phyloP scores from a whole-genome alignment of 2,797 vertebrate genomes.

The Propithecus perrieri region DNA sequence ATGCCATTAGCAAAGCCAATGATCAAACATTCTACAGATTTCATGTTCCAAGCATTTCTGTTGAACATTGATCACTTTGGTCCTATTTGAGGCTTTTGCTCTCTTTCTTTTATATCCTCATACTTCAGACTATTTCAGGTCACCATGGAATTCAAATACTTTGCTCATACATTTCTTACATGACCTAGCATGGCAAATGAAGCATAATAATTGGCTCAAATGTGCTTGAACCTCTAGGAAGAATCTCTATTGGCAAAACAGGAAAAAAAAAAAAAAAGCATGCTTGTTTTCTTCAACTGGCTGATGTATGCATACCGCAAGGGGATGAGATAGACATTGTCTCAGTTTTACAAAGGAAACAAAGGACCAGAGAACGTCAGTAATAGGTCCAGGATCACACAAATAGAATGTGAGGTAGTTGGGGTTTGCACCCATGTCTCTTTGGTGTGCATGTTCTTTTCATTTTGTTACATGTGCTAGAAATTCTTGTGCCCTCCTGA shows the following conservation, averaged over 20 bases:
- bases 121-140: constrained; percentile 21
- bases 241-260: background rate
- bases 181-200: constrained; percentile 39
- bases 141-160: background rate
- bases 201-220: background rate
- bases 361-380: background rate
- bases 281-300: background rate
- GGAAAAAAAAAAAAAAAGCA: background rate
- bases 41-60: background rate
- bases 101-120: background rate
- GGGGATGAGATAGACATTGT: background rate
- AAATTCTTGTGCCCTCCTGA: background rate
- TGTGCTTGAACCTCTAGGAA: background rate
- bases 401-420: background rate
- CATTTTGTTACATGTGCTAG: background rate
- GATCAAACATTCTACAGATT: background rate
- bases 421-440: fast-evolving
- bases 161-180: constrained; percentile 25
- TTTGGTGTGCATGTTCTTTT: background rate
- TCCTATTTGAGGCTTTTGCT: background rate
- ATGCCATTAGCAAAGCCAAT: background rate
- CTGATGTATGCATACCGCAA: background rate
- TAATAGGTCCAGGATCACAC: background rate
- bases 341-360: background rate
- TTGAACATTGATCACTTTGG: background rate